Base-by-base conservation (phyloP, 1,140 invertebrate species). In the Diorhabda carinulata region DNA sequence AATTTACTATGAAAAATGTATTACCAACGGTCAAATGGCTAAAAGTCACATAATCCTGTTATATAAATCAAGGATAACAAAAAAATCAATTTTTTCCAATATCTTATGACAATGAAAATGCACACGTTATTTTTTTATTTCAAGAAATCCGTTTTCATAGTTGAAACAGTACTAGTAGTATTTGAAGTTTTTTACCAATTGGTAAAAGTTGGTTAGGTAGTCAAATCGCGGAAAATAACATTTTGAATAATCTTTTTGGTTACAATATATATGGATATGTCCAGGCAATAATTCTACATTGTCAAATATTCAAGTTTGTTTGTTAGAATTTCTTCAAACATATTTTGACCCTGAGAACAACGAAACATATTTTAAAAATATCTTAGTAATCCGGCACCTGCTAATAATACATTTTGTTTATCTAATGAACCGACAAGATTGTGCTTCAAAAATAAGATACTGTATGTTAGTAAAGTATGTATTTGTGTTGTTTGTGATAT, bases 351-450 rank as follows among this genome's bases (percentile, higher is more conserved):
- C 47, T 52, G 6, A n/a, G 6, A 6, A 6, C 6, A n/a, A 52
- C 2, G 2, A 60, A 64, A 8, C 57, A 25, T 10, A 3, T 64
- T 60, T 64, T 25, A 9, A 5, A 57, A 66, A 57, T 2, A 43
- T 44, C 9, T 43, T 5, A 44, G 4, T 64, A 41, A 68, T 5
- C 43, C 25, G 9, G 8, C 44, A 45, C 69, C 64, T 72, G 44
- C 69, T 68, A 67, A 61, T n/a, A 67, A 68, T 66, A 60, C 52
- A n/a, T 61, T 60, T 64, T 67, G 68, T 63, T 64, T 66, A 45
- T 59, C 7, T 6, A 41, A 59, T 40, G 3, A 52, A 40, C 25
- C 25, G 41, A 41, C 40, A 8, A 52, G 43, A 56, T 42, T 52
- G n/a, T 8, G 47, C 2, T 52, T n/a, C 2, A 52, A 52, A 52